Percentiles rank a stretch among this genome's conserved stretches.
These are phyloP conservation scores for Poecilia latipinna DNA, from an alignment of 2,113 vertebrate genomes.

Conservation along the genomic window DNA sequence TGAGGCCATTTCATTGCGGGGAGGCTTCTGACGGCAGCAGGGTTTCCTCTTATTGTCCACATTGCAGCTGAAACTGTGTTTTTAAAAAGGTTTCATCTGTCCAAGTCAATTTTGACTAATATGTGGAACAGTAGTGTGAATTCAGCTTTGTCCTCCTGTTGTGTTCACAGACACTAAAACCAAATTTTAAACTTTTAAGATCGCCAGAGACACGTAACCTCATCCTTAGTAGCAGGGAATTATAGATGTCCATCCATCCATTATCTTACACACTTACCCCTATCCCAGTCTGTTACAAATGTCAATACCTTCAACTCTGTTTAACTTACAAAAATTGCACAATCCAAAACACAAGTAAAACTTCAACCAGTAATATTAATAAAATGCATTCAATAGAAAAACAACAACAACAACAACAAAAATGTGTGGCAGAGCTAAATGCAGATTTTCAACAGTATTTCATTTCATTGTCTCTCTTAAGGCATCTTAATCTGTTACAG, in stretches of 20 bases:
- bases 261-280: too few relatives aligned
- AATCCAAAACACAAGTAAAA: background rate
- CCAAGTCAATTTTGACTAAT: background rate
- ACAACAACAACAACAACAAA: too few relatives aligned
- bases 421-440: too few relatives aligned
- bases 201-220: background rate
- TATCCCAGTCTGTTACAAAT: background rate
- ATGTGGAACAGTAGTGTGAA: background rate
- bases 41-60: constrained; percentile 27
- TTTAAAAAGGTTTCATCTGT: background rate
- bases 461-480: too few relatives aligned
- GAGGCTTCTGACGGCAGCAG: background rate
- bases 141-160: background rate
- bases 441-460: too few relatives aligned
- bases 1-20: constrained; percentile 25
- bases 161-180: background rate
- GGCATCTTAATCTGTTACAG: too few relatives aligned
- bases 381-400: background rate
- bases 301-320: background rate
- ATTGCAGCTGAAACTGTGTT: background rate
- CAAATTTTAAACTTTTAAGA: background rate
- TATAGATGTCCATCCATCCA: background rate
- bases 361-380: background rate
- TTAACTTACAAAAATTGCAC: too few relatives aligned
- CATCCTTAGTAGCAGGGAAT: background rate